phyloP scores from a whole-genome alignment of 1,140 invertebrate genomes.

The Drosophila nannoptera region DNA sequence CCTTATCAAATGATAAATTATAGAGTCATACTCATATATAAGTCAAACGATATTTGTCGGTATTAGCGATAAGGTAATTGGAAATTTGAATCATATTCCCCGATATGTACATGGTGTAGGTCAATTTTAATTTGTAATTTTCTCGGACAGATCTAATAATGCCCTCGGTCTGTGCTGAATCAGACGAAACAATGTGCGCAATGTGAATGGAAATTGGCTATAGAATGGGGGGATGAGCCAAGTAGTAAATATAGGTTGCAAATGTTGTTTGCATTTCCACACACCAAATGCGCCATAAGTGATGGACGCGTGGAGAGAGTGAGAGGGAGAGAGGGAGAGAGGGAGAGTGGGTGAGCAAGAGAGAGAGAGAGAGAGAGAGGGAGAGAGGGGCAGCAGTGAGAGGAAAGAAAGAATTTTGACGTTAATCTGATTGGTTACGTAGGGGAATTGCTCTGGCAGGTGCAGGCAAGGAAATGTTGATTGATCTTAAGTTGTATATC shows the following conservation, averaged over 20 bases:
- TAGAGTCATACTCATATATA: constrained; percentile 1
- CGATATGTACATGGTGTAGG: background rate
- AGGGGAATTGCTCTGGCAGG: background rate
- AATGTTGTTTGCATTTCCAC: constrained; percentile 51
- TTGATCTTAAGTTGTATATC: too few species aligned
- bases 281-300: constrained; percentile 15
- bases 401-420: too few species aligned
- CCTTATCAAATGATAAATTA: constrained; percentile 5
- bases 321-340: background rate
- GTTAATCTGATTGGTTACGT: too few species aligned
- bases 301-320: background rate
- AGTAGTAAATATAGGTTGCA: constrained; percentile 54
- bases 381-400: too few species aligned
- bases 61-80: constrained; percentile 3
- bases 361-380: too few species aligned
- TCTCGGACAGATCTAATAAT: background rate
- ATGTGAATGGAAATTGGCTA: constrained; percentile 4
- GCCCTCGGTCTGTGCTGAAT: constrained; percentile 11
- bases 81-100: background rate
- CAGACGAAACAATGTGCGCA: constrained; percentile 10
- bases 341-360: background rate
- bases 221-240: background rate
- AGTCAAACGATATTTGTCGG: background rate
- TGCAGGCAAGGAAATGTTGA: background rate
- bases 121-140: constrained; percentile 1